phyloP scores from a whole-genome alignment of 1,140 invertebrate species.

The Diabrotica virgifera region DNA sequence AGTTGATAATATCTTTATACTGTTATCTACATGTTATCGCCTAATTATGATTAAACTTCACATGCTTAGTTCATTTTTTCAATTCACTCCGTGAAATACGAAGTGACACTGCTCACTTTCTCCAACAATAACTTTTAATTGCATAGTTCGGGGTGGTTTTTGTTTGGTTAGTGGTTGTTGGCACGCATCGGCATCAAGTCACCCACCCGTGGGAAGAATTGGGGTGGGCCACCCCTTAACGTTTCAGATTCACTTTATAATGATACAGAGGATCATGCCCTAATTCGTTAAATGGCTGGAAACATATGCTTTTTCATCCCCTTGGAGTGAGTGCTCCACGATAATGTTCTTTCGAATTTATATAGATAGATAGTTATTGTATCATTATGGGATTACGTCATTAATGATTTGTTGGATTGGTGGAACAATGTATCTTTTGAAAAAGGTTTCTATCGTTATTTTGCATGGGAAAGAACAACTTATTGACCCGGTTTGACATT shows the following conservation, averaged over 20 bases:
- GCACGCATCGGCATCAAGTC: conserved; percentile 33
- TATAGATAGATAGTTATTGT: conserved; percentile 4
- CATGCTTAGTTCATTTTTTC: not conserved
- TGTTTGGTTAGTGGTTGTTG: conserved; percentile 44
- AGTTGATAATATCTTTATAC: no score
- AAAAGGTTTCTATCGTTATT: no score
- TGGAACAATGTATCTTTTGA: not conserved
- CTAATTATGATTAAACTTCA: no score
- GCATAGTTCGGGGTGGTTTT: conserved; percentile 30
- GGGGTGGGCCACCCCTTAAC: conserved; percentile 29
- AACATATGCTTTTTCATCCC: conserved; percentile 41
- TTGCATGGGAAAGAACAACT: no score
- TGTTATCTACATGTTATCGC: no score
- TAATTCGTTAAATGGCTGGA: conserved; percentile 48
- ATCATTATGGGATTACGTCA: conserved; percentile 14
- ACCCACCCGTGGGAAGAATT: conserved; percentile 40
- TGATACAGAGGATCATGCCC: conserved; percentile 35
- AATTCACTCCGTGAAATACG: conserved; percentile 8
- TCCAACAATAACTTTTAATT: conserved; percentile 42
- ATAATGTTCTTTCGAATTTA: conserved; percentile 18
- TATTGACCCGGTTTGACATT: no score
- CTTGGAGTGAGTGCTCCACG: conserved; percentile 8
- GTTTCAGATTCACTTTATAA: conserved; percentile 17
- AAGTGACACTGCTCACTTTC: conserved; percentile 34
- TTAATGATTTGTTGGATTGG: conserved; percentile 3